These are phyloP conservation scores for Archivesica marissinica DNA, from an alignment of 1,140 invertebrate genomes.

Conservation along the genomic window DNA sequence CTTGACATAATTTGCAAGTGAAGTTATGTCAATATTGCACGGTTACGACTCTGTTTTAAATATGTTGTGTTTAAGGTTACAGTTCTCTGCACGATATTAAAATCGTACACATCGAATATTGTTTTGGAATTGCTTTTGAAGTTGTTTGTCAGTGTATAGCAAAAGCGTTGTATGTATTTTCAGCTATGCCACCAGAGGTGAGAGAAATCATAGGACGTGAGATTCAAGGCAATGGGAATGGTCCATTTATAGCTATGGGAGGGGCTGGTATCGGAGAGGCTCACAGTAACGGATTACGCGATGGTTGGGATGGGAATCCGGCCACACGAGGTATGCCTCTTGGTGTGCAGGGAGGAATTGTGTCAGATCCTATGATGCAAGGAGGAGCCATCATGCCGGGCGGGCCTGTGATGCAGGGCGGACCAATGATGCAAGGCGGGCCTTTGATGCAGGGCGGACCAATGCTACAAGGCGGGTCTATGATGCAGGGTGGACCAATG, in stretches of 20 bases:
- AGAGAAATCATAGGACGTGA: not conserved
- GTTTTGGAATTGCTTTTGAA: too few species aligned
- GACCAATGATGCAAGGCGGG: not conserved
- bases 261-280: constrained; percentile 46
- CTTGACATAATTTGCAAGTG: too few species aligned
- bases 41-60: too few species aligned
- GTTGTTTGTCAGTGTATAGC: too few species aligned
- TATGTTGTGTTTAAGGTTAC: too few species aligned
- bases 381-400: not conserved
- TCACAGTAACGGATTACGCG: constrained; percentile 33
- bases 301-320: constrained; percentile 55
- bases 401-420: not conserved
- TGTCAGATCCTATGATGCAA: not conserved
- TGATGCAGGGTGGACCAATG: constrained; percentile 4
- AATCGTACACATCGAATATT: too few species aligned
- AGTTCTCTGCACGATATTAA: too few species aligned
- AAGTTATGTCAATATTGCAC: too few species aligned
- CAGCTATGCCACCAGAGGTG: not conserved
- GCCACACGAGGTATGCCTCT: not conserved
- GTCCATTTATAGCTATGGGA: not conserved
- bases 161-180: too few species aligned
- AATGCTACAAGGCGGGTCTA: not conserved
- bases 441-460: not conserved
- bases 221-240: not conserved
- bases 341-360: not conserved